phyloP scores from a whole-genome alignment of 2,113 vertebrate species.

The Gobiocypris rarus region DNA sequence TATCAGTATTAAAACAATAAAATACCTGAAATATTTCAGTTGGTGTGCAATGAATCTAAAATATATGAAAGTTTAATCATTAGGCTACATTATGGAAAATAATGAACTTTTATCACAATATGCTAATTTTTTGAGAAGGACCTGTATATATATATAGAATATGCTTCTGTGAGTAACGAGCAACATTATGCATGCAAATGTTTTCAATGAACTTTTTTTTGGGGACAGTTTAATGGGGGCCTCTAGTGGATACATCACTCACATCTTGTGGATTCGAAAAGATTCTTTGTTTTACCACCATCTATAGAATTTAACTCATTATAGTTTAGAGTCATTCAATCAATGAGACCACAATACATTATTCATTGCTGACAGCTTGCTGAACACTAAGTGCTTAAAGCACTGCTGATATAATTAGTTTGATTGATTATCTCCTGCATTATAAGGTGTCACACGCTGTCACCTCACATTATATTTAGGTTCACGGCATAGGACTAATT shows the following conservation, averaged over 20 bases:
- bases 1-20: no score
- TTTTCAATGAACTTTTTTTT: background rate
- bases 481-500: background rate
- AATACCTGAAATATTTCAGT: no score
- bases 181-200: background rate
- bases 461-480: background rate
- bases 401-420: constrained; percentile 15
- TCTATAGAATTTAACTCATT: background rate
- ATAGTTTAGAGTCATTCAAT: background rate
- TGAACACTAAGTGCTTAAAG: background rate
- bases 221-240: constrained; percentile 59
- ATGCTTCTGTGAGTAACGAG: no score
- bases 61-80: no score
- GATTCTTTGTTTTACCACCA: background rate
- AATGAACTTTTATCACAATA: no score
- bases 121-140: no score
- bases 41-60: no score
- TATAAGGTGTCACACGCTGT: background rate
- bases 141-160: no score
- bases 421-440: constrained; percentile 24
- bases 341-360: background rate
- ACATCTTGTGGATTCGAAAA: background rate
- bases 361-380: constrained; percentile 24
- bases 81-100: no score
- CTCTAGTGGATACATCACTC: constrained; percentile 60